These are phyloP conservation scores for Blera fallax DNA, from an alignment of 2,888 invertebrate species.

Conservation along the genomic window DNA sequence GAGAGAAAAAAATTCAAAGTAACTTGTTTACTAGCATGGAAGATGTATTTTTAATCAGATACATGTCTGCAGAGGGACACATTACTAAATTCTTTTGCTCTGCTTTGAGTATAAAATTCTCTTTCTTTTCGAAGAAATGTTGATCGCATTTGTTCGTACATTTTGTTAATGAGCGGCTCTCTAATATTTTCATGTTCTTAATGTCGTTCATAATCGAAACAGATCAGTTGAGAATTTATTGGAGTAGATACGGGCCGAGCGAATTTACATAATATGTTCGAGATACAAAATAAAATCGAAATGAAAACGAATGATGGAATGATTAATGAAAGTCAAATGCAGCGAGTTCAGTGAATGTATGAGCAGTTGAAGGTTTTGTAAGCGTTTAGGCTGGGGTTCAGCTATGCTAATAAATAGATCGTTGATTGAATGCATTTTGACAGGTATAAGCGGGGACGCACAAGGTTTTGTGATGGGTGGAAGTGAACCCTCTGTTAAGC, in stretches of 20 bases:
- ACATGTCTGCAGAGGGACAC: conserved; percentile 35
- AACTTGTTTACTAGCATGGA: conserved; percentile 43
- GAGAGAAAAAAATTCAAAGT: conserved; percentile 14
- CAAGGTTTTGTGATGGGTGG: too few relatives aligned
- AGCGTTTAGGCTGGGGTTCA: too few relatives aligned
- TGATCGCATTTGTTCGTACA: conserved; percentile 56
- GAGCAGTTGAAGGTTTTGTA: neutral
- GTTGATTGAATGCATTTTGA: too few relatives aligned
- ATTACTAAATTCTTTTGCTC: conserved; percentile 15
- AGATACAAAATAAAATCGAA: conserved; percentile 14
- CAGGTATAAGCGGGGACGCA: too few relatives aligned
- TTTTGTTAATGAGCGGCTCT: conserved; percentile 70
- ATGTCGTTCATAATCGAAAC: conserved; percentile 68
- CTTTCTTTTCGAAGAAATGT: neutral
- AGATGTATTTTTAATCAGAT: conserved; percentile 34
- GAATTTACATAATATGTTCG: conserved; percentile 51
- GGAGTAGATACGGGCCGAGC: conserved; percentile 11
- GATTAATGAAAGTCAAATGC: neutral
- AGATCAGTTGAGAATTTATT: conserved; percentile 71
- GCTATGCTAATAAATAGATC: too few relatives aligned
- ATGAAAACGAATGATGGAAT: neutral
- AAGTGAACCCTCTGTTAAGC: too few relatives aligned
- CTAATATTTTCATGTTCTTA: conserved; percentile 64
- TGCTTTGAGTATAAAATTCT: neutral
- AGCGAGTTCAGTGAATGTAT: neutral